Evolutionary conservation across 2,113 vertebrate species (phyloP).

Genomic region (Romanogobio albipinnatus): DNA sequence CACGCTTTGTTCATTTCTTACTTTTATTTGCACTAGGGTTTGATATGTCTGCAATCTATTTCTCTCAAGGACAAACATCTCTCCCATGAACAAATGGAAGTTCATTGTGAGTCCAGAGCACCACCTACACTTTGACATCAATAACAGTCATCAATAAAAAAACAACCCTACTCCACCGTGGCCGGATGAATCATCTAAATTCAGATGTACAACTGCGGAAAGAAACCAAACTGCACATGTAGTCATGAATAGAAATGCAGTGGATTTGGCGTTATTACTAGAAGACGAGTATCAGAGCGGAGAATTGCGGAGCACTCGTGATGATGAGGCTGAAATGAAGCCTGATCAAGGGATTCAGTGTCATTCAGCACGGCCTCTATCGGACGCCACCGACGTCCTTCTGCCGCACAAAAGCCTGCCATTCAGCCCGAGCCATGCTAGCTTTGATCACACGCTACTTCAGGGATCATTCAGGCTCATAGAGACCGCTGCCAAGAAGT

Average conservation of each 20-base stretch:
- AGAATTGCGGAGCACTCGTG: slow-evolving; percentile 28
- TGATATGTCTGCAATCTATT: neutral
- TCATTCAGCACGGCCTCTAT: slow-evolving; percentile 11
- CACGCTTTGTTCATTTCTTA: neutral
- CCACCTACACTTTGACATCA: slow-evolving; percentile 18
- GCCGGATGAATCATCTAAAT: neutral
- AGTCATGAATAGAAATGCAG: slow-evolving; percentile 28
- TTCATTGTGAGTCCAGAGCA: slow-evolving; percentile 8
- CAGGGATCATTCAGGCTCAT: slow-evolving; percentile 21
- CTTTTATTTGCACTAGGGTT: neutral
- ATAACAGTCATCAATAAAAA: slow-evolving; percentile 27
- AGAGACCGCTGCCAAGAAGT: neutral
- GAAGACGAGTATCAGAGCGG: neutral
- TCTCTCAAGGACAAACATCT: slow-evolving; percentile 2
- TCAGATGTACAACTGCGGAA: neutral
- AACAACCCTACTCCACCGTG: neutral
- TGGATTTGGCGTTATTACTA: slow-evolving; percentile 3
- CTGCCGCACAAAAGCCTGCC: slow-evolving; percentile 27
- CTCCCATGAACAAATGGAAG: slow-evolving; percentile 15
- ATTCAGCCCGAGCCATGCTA: slow-evolving; percentile 5
- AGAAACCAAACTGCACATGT: neutral
- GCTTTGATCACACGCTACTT: slow-evolving; percentile 37
- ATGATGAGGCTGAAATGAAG: slow-evolving; percentile 36
- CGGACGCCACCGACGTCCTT: slow-evolving; percentile 4
- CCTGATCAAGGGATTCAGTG: slow-evolving; percentile 40